Evolutionary conservation across 1,140 invertebrate species (phyloP).

Genomic region (Cotesia chilonis): DNA sequence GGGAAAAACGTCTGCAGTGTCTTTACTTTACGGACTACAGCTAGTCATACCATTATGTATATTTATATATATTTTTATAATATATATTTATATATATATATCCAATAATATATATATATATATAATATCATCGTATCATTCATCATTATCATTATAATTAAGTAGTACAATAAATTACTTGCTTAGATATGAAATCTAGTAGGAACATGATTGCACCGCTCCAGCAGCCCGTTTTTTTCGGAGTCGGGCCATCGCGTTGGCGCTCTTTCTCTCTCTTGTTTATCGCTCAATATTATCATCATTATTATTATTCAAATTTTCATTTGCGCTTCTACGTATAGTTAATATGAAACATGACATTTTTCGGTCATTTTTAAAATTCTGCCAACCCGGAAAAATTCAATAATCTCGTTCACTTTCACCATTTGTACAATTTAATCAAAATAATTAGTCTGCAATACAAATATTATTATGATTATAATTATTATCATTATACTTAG

Average conservation of each 20-base stretch:
- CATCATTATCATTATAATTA: constrained; percentile 65
- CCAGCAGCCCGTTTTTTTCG: constrained; percentile 42
- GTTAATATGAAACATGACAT: too few relatives aligned
- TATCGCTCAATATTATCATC: neutral
- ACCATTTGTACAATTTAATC: too few relatives aligned
- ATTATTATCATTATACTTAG: too few relatives aligned
- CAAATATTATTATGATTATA: too few relatives aligned
- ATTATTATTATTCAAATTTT: constrained; percentile 8
- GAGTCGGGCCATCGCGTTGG: constrained; percentile 33
- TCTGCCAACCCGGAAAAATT: too few relatives aligned
- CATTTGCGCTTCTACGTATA: neutral
- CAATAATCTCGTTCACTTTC: neutral
- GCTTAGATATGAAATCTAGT: constrained; percentile 67
- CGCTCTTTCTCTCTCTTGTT: constrained; percentile 26
- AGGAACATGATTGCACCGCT: constrained; percentile 66
- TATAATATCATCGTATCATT: constrained; percentile 62
- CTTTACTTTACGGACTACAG: constrained; percentile 53
- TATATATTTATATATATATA: constrained; percentile 56
- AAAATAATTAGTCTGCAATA: too few relatives aligned
- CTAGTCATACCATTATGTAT: constrained; percentile 61
- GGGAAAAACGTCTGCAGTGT: constrained; percentile 55
- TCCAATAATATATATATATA: constrained; percentile 63
- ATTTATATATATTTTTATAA: constrained; percentile 44
- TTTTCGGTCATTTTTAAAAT: too few relatives aligned
- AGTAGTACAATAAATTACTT: constrained; percentile 66